phyloP scores from a whole-genome alignment of 2,113 vertebrate genomes.

The Spilogale gracilis region DNA sequence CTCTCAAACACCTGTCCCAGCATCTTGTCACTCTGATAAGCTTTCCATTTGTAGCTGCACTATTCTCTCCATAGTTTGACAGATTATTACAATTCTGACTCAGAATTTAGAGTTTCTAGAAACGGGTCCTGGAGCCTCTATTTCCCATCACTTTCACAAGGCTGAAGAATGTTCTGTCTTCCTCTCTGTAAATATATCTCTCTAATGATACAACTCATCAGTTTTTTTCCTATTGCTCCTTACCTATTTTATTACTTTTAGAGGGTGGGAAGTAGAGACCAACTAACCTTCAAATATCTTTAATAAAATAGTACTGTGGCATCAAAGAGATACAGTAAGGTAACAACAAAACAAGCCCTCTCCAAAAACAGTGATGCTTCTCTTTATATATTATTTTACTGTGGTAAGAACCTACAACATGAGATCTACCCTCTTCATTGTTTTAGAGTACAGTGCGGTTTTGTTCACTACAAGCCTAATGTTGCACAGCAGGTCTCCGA shows the following conservation, averaged over 20 bases:
- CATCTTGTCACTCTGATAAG: background rate
- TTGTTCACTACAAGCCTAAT: background rate
- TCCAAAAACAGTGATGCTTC: background rate
- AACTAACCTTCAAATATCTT: background rate
- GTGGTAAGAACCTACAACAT: background rate
- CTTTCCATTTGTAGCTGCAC: background rate
- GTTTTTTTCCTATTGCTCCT: background rate
- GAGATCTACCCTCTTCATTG: background rate
- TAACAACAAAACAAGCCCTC: background rate
- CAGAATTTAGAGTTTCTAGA: constrained; percentile 37
- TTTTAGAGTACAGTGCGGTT: background rate
- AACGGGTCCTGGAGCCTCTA: background rate
- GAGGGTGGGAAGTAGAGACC: background rate
- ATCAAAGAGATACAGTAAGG: background rate
- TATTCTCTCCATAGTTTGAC: background rate
- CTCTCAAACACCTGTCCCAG: background rate
- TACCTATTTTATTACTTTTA: background rate
- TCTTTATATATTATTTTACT: background rate
- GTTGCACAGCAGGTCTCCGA: background rate
- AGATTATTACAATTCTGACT: constrained; percentile 16
- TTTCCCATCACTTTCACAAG: background rate
- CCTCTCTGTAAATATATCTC: background rate
- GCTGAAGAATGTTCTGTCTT: background rate
- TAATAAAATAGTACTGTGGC: background rate
- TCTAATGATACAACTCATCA: background rate